These are phyloP conservation scores for Diplazon laetatorius DNA, from an alignment of 2,888 invertebrate species.

Conservation along the genomic window DNA sequence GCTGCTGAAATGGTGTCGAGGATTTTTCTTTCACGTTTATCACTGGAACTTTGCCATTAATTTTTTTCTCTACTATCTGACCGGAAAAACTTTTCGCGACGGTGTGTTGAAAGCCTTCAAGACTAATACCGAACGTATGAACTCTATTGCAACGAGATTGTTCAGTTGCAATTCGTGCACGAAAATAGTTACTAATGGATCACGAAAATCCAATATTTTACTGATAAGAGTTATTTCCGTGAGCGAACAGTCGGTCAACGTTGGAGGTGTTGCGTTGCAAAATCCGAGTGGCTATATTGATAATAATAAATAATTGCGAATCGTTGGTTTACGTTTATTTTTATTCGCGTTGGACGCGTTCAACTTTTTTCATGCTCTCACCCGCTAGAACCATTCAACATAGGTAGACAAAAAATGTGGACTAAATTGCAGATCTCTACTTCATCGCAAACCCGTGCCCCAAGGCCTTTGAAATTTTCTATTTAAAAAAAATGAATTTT, in stretches of 20 bases:
- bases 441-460: too few relatives aligned
- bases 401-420: too few relatives aligned
- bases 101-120: constrained; percentile 69
- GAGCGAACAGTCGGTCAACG: constrained; percentile 66
- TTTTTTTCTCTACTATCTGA: constrained; percentile 80
- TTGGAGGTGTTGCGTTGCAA: constrained; percentile 50
- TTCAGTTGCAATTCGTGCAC: constrained; percentile 65
- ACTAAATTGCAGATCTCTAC: too few relatives aligned
- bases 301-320: constrained; percentile 52
- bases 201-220: constrained; percentile 67
- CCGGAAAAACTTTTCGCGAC: constrained; percentile 78
- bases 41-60: constrained; percentile 81
- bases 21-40: constrained; percentile 80
- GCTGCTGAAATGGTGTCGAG: constrained; percentile 79
- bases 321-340: constrained; percentile 16
- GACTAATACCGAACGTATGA: constrained; percentile 61
- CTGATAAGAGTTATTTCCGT: constrained; percentile 69
- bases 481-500: too few relatives aligned
- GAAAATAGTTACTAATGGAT: constrained; percentile 65
- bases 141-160: constrained; percentile 40
- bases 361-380: too few relatives aligned
- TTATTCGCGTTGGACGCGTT: too few relatives aligned
- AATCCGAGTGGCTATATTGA: constrained; percentile 50
- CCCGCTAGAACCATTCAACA: too few relatives aligned
- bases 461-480: too few relatives aligned